Percentiles rank a stretch among this genome's conserved stretches.
Evolutionary conservation across 1,140 invertebrate species (phyloP).

Genomic region (Sitodiplosis mosellana): DNA sequence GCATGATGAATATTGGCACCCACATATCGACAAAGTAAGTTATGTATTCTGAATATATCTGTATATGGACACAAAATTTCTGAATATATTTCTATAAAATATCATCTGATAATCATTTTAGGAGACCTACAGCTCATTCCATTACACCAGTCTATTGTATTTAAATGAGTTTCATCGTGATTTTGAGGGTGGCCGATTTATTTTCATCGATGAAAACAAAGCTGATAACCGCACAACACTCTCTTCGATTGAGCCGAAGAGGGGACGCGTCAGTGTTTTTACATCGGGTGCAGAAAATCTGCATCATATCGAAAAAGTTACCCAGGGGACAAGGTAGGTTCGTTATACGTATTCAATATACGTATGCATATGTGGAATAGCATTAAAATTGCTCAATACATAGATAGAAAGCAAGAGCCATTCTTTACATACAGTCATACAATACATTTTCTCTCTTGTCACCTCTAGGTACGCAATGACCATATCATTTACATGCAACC

Average conservation of each 20-base stretch:
- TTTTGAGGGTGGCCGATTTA: slow-evolving; percentile 64
- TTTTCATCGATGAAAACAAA: slow-evolving; percentile 49
- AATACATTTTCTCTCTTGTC: background rate
- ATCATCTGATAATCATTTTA: slow-evolving; percentile 14
- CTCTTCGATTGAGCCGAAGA: slow-evolving; percentile 56
- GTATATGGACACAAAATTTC: background rate
- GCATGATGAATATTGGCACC: slow-evolving; percentile 79
- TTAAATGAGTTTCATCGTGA: slow-evolving; percentile 53
- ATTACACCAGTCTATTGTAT: slow-evolving; percentile 70
- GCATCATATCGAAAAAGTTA: slow-evolving; percentile 66
- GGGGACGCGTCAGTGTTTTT: slow-evolving; percentile 63
- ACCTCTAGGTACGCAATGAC: slow-evolving; percentile 50
- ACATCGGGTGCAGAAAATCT: slow-evolving; percentile 72
- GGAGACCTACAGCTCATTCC: slow-evolving; percentile 68
- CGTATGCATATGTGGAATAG: too few relatives aligned
- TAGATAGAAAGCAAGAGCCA: background rate
- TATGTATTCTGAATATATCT: background rate
- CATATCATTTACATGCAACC: slow-evolving; percentile 71
- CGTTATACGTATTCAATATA: too few relatives aligned
- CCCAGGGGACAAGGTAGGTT: slow-evolving; percentile 32
- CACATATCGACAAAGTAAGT: slow-evolving; percentile 65
- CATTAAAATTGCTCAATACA: background rate
- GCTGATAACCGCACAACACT: slow-evolving; percentile 27
- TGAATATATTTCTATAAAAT: background rate
- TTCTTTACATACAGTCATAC: background rate